phyloP scores from a whole-genome alignment of 2,113 vertebrate species.

The Sitta europaea region DNA sequence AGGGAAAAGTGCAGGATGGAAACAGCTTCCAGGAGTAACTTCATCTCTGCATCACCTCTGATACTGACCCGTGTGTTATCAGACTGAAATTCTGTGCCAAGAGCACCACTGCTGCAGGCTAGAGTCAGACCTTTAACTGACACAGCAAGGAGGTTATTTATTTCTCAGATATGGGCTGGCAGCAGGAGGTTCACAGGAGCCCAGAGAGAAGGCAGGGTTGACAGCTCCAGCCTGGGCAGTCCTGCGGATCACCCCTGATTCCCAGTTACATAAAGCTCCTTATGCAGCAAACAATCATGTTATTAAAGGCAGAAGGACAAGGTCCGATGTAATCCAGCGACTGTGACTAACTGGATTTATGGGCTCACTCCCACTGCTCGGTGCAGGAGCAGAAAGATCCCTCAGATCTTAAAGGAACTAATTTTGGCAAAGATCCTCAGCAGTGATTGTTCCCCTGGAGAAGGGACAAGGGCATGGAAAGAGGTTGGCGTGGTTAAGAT shows the following conservation, averaged over 20 bases:
- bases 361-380: background rate
- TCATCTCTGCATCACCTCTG: background rate
- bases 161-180: background rate
- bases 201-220: background rate
- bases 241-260: background rate
- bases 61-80: rapidly evolving
- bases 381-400: background rate
- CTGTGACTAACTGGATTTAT: slow-evolving; percentile 56
- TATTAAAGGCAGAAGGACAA: slow-evolving; percentile 46
- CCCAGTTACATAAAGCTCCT: slow-evolving; percentile 47
- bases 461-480: background rate
- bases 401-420: background rate
- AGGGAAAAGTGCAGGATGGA: rapidly evolving
- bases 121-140: background rate
- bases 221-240: background rate
- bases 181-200: background rate
- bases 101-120: background rate
- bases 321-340: slow-evolving; percentile 29
- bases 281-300: slow-evolving; percentile 48
- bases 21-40: background rate
- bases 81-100: background rate
- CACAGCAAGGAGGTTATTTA: background rate
- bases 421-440: background rate
- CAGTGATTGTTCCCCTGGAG: background rate
- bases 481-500: background rate